Base-by-base conservation (phyloP, 1,140 invertebrate species). In the Lasioglossum baleicum region DNA sequence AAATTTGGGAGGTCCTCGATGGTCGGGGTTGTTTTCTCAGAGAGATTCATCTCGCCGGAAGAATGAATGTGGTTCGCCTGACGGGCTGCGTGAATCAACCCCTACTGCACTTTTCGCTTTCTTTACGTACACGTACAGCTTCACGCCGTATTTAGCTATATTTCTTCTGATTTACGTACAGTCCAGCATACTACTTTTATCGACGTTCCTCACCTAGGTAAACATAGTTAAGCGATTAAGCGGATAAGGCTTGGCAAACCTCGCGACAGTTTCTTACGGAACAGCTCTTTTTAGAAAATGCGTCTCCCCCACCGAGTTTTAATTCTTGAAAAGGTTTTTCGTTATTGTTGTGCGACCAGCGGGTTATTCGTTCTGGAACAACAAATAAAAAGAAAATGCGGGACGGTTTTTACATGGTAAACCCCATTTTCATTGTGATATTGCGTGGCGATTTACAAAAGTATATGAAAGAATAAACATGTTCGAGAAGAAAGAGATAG, bases 71-170 rank as follows among this genome's bases (percentile, higher is more conserved):
- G 53, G 20, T 20, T 58, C 7, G 56, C 20, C 56, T 58, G 20
- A 58, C 56, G 56, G 56, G 20, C 56, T 22, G 56, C 56, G 56
- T 58, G 56, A 58, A 58, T 58, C 56, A 58, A 58, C 17, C 6
- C 20, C 56, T 58, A 58, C n/a, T 53, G 31, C 31, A 67, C 53
- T 11, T 17, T 61, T 66, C 15, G 20, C 40, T 40, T 48, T 40
- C 48, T 77, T 67, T 1, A 20, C 17, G 22, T 67, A 67, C 40
- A 64, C 11, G 15, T 31, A 22, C 68, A 78, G 13, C 60, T 76
- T 56, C 61, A 40, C n/a, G 13, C 17, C 67, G 15, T n/a, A 66
- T 71, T 82, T 77, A 65, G 61, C 11, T n/a, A 58, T 7, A 0
- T 26, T 26, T 26, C 66, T 63, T 22, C 17, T 63, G 40, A 53